phyloP scores from a whole-genome alignment of 2,797 vertebrate species.

The Chromobotia macracanthus region DNA sequence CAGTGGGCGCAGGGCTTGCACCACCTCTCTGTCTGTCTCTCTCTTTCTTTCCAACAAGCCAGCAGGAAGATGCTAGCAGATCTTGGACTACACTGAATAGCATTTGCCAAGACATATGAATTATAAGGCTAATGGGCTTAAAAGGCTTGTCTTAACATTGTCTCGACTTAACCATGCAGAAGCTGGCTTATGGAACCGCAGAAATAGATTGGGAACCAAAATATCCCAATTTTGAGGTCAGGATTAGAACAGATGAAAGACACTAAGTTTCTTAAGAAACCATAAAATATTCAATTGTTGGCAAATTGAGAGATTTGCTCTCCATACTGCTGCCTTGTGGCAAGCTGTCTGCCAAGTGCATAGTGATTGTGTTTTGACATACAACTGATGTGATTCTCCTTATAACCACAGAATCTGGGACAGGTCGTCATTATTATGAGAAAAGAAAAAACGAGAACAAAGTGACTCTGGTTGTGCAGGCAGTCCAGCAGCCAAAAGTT shows the following conservation, averaged over 20 bases:
- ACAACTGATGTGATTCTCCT: constrained; percentile 50
- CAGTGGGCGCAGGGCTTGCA: not conserved
- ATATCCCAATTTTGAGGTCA: constrained; percentile 66
- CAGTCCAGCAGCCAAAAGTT: constrained; percentile 4
- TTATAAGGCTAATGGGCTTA: constrained; percentile 79
- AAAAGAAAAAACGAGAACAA: too few relatives aligned
- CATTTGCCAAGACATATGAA: constrained; percentile 74
- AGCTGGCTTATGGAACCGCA: constrained; percentile 63
- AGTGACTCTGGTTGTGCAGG: constrained; percentile 1
- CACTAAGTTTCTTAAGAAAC: constrained; percentile 58
- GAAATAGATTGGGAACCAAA: constrained; percentile 64
- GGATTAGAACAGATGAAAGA: constrained; percentile 71
- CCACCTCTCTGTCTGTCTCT: constrained; percentile 9
- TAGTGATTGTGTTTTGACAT: constrained; percentile 57
- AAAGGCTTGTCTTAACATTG: constrained; percentile 77
- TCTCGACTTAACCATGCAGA: constrained; percentile 65
- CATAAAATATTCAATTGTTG: constrained; percentile 66
- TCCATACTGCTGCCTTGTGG: constrained; percentile 10
- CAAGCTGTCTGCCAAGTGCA: constrained; percentile 46
- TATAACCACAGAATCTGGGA: constrained; percentile 59
- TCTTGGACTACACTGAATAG: constrained; percentile 67
- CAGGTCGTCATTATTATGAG: constrained; percentile 56
- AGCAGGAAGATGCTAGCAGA: constrained; percentile 61
- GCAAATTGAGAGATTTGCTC: constrained; percentile 56
- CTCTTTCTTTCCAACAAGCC: constrained; percentile 40